A percentile compares a stretch with the other conserved stretches of the same genome.
Conservation (phyloP, 2,797 vertebrate species). For the Anguilla anguilla region DNA sequence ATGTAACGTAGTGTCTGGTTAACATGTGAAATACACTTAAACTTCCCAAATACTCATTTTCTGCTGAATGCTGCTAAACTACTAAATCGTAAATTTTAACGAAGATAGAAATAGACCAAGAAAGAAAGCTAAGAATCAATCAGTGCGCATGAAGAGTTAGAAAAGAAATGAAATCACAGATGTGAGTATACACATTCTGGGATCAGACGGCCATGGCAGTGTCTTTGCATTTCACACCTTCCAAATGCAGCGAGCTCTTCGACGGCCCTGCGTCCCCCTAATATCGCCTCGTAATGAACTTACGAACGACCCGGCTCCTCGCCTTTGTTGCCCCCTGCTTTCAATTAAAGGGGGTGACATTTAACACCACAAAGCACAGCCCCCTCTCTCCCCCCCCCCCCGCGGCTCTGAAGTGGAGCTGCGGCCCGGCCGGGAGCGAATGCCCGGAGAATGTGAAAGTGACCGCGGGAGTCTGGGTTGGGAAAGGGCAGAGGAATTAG, state of each 20-base stretch:
- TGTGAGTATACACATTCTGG: neutral
- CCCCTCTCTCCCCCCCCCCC: neutral
- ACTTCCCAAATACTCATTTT: neutral
- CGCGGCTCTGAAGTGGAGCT: slow-evolving; percentile 35
- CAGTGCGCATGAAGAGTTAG: no score
- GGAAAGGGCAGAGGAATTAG: slow-evolving; percentile 47
- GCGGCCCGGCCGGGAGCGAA: slow-evolving; percentile 41
- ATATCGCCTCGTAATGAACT: slow-evolving; percentile 23
- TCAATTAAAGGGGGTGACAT: slow-evolving; percentile 43
- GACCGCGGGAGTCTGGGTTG: slow-evolving; percentile 46
- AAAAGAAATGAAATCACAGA: neutral
- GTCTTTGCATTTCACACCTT: slow-evolving; percentile 10
- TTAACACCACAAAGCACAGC: slow-evolving; percentile 32
- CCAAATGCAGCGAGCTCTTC: slow-evolving; percentile 40
- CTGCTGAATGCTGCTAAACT: neutral
- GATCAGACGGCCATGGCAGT: slow-evolving; percentile 19
- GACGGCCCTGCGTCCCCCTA: slow-evolving; percentile 34
- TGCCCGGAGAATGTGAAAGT: slow-evolving; percentile 55
- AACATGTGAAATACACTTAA: neutral
- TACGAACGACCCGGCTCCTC: slow-evolving; percentile 9
- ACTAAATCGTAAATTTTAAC: neutral
- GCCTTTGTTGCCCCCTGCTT: slow-evolving; percentile 33
- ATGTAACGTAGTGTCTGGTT: neutral
- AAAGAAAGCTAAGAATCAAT: neutral
- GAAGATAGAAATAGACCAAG: neutral